phyloP scores from a whole-genome alignment of 2,888 invertebrate genomes.

The Unio delphinus region DNA sequence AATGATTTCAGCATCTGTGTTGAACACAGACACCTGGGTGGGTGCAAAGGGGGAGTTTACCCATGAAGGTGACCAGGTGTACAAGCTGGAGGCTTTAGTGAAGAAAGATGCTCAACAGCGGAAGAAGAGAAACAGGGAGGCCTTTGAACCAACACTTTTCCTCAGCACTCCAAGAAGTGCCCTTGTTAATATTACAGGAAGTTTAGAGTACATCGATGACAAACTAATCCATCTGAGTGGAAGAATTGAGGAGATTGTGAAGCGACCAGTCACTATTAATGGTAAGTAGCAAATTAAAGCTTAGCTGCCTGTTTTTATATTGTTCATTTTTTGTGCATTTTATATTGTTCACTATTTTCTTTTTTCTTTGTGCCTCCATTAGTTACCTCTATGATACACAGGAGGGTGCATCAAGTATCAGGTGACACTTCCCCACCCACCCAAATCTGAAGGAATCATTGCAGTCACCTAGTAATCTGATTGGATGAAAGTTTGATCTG shows the following conservation, averaged over 20 bases:
- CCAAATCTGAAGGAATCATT: too few species aligned
- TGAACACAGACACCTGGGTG: constrained; percentile 38
- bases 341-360: background rate
- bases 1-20: constrained; percentile 34
- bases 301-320: too few species aligned
- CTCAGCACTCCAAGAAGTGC: constrained; percentile 41
- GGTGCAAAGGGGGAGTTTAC: constrained; percentile 35
- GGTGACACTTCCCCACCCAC: too few species aligned
- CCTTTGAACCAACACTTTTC: constrained; percentile 34
- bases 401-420: too few species aligned
- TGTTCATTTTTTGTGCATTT: constrained; percentile 6
- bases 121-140: constrained; percentile 11
- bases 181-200: constrained; percentile 33
- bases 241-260: constrained; percentile 36
- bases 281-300: constrained; percentile 25
- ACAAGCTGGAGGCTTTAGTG: constrained; percentile 34
- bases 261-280: constrained; percentile 38
- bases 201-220: constrained; percentile 30
- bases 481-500: too few species aligned
- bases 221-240: constrained; percentile 34
- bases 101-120: constrained; percentile 20
- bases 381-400: too few species aligned
- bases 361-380: background rate
- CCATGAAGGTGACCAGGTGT: constrained; percentile 33
- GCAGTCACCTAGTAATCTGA: too few species aligned